A percentile compares a stretch with the other conserved stretches of the same genome.
These are phyloP conservation scores for Cynopterus sphinx DNA, from an alignment of 2,797 vertebrate genomes.

Conservation along the genomic window DNA sequence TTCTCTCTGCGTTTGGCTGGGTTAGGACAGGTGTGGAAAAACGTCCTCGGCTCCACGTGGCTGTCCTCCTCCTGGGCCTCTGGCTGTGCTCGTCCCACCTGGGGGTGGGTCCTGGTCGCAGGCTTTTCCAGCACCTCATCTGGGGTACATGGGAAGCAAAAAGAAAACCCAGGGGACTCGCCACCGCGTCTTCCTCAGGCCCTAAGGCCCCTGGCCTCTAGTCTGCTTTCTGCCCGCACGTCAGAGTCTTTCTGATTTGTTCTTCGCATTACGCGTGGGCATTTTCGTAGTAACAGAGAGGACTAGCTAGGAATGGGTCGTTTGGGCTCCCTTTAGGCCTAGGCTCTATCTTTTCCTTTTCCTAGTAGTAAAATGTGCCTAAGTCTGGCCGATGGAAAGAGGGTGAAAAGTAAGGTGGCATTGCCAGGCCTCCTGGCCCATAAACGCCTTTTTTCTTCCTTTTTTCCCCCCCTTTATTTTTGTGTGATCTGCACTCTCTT, in stretches of 20 bases:
- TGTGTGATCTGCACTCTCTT: not conserved
- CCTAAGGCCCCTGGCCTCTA: not conserved
- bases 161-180: not conserved
- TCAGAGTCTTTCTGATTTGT: not conserved
- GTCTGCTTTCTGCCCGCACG: not conserved
- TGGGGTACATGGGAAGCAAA: not conserved
- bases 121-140: not conserved
- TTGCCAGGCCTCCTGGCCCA: not conserved
- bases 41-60: not conserved
- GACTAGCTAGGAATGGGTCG: too few species aligned
- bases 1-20: not conserved
- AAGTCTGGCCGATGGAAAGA: not conserved
- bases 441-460: not conserved
- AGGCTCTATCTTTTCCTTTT: not conserved
- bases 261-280: not conserved
- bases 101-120: not conserved
- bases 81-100: not conserved
- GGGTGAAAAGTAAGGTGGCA: not conserved
- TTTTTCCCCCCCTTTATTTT: too few species aligned
- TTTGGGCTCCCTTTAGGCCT: not conserved
- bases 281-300: not conserved
- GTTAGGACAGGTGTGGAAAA: not conserved
- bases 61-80: not conserved
- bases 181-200: not conserved
- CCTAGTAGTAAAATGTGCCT: not conserved